These are phyloP conservation scores for Numida meleagris DNA, from an alignment of 2,113 vertebrate genomes.

Conservation along the genomic window DNA sequence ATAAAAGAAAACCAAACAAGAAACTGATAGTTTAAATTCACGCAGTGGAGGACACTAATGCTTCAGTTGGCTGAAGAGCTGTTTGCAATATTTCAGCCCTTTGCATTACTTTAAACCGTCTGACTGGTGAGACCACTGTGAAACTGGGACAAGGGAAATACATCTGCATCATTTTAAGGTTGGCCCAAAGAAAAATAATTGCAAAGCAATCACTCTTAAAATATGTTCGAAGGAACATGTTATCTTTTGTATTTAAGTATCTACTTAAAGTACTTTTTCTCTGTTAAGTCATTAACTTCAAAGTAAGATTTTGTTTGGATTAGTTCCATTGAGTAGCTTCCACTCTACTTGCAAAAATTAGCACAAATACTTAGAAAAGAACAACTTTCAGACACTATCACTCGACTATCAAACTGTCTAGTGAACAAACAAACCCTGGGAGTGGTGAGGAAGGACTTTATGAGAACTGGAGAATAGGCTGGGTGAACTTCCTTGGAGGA, in stretches of 20 bases:
- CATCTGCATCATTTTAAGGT: rapidly evolving
- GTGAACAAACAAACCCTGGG: background rate
- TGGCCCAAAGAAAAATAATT: background rate
- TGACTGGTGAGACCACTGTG: background rate
- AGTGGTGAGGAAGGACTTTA: background rate
- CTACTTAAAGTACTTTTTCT: background rate
- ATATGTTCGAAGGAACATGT: background rate
- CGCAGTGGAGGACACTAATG: rapidly evolving
- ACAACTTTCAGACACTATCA: background rate
- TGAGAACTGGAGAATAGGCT: background rate
- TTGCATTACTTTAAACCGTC: background rate
- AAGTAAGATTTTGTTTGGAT: background rate
- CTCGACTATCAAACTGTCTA: background rate
- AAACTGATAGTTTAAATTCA: background rate
- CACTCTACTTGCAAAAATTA: background rate
- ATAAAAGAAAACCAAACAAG: background rate
- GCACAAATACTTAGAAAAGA: background rate
- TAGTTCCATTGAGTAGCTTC: background rate
- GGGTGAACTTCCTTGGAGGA: slow-evolving; percentile 18
- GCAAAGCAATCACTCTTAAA: background rate
- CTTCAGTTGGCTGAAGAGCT: background rate
- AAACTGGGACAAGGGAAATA: background rate
- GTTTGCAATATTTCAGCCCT: background rate
- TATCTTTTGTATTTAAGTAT: background rate
- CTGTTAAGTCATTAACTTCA: background rate